Evolutionary conservation across 2,888 invertebrate species (phyloP).

Genomic region (Steinernema hermaphroditum): DNA sequence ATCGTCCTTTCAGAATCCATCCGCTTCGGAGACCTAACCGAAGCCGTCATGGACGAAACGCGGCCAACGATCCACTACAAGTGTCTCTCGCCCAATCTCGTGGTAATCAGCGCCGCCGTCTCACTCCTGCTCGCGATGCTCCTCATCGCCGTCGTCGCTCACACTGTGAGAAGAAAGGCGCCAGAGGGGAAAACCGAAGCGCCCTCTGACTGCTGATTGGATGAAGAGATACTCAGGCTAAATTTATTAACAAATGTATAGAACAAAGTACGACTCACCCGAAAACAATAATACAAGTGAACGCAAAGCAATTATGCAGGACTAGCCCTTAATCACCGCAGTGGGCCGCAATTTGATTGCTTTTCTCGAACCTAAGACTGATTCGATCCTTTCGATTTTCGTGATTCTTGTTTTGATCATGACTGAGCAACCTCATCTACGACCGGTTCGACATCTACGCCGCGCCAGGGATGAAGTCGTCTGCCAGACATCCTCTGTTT

Average conservation of each 20-base stretch:
- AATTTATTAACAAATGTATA: slow-evolving; percentile 1
- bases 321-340: slow-evolving; percentile 96
- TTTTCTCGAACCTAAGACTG: slow-evolving; percentile 92
- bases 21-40: slow-evolving; percentile 10
- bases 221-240: too few species aligned
- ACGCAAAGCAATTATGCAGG: neutral
- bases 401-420: too few species aligned
- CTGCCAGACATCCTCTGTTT: too few species aligned
- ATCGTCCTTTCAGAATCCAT: slow-evolving; percentile 19
- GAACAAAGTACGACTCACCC: neutral
- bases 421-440: too few species aligned
- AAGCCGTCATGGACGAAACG: neutral
- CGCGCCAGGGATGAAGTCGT: too few species aligned
- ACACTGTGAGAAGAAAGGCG: neutral
- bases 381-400: too few species aligned
- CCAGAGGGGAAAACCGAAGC: neutral
- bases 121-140: neutral
- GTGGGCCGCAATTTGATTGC: slow-evolving; percentile 93
- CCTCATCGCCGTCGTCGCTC: neutral
- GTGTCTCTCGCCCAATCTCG: neutral
- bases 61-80: neutral
- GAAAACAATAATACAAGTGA: slow-evolving; percentile 64
- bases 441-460: too few species aligned
- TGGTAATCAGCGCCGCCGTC: neutral
- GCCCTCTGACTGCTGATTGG: neutral